Percentiles rank a stretch among this genome's conserved stretches.
Conservation (phyloP, 2,888 invertebrate species). For the Dascillus cervinus region DNA sequence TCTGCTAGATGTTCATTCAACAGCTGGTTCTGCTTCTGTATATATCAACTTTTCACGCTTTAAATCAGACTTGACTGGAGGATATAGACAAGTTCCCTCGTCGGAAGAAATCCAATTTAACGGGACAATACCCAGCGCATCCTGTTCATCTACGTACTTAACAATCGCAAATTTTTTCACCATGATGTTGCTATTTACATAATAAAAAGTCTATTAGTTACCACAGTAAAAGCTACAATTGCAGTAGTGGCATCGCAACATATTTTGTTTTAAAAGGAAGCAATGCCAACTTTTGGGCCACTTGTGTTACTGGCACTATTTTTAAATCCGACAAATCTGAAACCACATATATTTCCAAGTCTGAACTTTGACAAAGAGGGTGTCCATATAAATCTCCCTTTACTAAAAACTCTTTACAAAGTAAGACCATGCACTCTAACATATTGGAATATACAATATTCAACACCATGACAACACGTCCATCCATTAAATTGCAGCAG, state of each 20-base stretch:
- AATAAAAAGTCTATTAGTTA: too few relatives aligned
- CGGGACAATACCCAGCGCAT: slow-evolving; percentile 3
- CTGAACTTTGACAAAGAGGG: slow-evolving; percentile 4
- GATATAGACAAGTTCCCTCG: neutral
- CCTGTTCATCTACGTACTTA: slow-evolving; percentile 1
- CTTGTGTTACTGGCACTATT: too few relatives aligned
- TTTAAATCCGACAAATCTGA: slow-evolving; percentile 4
- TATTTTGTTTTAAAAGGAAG: slow-evolving; percentile 3
- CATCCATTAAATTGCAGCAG: slow-evolving; percentile 3
- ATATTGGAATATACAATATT: slow-evolving; percentile 2
- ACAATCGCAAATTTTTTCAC: slow-evolving; percentile 2
- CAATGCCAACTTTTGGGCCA: slow-evolving; percentile 4
- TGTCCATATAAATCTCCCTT: slow-evolving; percentile 4
- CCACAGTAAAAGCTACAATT: too few relatives aligned
- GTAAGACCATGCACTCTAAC: slow-evolving; percentile 2
- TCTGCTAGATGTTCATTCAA: slow-evolving; percentile 1
- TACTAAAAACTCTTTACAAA: slow-evolving; percentile 3
- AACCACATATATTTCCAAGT: slow-evolving; percentile 2
- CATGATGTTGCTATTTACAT: too few relatives aligned
- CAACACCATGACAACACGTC: slow-evolving; percentile 2
- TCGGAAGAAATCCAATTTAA: too few relatives aligned
- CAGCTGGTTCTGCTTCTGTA: neutral
- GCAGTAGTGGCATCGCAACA: too few relatives aligned
- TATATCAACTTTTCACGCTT: too few relatives aligned
- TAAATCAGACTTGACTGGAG: slow-evolving; percentile 4